Evolutionary conservation across 2,113 vertebrate species (phyloP).

Genomic region (Phrynocephalus versicolor): DNA sequence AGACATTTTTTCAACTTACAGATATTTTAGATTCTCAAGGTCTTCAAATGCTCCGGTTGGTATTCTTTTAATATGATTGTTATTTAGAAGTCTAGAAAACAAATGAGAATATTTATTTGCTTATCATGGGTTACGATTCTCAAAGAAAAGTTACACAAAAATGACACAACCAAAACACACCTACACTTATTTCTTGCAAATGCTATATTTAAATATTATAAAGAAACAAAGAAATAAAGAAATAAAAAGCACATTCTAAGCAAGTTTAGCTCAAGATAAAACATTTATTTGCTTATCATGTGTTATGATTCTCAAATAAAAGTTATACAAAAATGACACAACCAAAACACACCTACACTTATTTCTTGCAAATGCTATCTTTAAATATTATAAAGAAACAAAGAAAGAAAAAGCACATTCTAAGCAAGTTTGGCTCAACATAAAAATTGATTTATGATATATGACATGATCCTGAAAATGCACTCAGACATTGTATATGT

Average conservation of each 20-base stretch:
- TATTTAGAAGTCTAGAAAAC: conserved; percentile 90
- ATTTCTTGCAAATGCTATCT: neutral
- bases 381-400: neutral
- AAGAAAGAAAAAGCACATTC: neutral
- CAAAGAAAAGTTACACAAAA: neutral
- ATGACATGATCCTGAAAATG: too few species aligned
- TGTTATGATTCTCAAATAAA: neutral
- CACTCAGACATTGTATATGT: too few species aligned
- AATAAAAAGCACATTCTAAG: neutral
- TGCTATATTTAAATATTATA: neutral
- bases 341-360: neutral
- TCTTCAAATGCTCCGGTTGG: conserved; percentile 92
- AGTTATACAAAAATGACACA: neutral
- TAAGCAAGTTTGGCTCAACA: neutral
- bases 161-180: neutral
- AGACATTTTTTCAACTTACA: conserved; percentile 83
- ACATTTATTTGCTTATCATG: neutral
- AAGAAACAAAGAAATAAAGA: neutral
- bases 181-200: neutral
- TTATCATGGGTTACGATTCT: neutral
- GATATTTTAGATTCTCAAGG: conserved; percentile 97
- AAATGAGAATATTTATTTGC: neutral
- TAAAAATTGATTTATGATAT: too few species aligned
- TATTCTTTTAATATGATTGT: conserved; percentile 94
- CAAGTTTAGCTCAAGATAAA: neutral